Conservation (phyloP, 2,113 vertebrate genomes). For the Ibidorhyncha struthersii region DNA sequence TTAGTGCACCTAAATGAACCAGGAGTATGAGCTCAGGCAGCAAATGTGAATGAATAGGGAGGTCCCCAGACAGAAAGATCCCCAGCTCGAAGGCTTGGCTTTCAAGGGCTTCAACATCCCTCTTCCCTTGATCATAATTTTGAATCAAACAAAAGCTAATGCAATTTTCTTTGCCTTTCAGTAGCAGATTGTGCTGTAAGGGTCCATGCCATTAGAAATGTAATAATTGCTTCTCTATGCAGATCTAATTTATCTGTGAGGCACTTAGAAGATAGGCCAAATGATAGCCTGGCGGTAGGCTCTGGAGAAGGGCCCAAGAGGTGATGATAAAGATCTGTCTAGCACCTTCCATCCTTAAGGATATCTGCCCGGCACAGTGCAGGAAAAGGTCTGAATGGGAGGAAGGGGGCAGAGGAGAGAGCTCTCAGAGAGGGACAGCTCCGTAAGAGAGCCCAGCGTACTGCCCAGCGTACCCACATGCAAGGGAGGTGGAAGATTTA, state of each 20-base stretch:
- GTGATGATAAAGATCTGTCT: slow-evolving; percentile 55
- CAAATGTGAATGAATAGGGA: not conserved
- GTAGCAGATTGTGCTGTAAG: slow-evolving; percentile 37
- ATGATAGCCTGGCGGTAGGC: not conserved
- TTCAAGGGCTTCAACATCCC: slow-evolving; percentile 2
- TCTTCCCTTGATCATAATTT: slow-evolving; percentile 26
- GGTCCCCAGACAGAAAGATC: not conserved
- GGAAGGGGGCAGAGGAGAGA: not conserved
- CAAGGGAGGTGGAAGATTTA: not conserved
- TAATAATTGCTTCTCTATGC: slow-evolving; percentile 64
- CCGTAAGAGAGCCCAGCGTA: not conserved
- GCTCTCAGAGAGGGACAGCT: not conserved
- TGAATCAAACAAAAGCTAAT: slow-evolving; percentile 64
- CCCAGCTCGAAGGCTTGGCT: not conserved
- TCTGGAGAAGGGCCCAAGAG: slow-evolving; percentile 28
- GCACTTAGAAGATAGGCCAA: slow-evolving; percentile 57
- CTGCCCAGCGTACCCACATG: not conserved
- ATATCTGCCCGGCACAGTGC: not conserved
- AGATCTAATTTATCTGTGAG: slow-evolving; percentile 52
- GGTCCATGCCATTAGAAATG: slow-evolving; percentile 56
- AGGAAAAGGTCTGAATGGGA: not conserved
- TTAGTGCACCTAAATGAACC: not conserved
- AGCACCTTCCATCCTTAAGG: slow-evolving; percentile 17
- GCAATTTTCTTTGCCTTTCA: slow-evolving; percentile 60
- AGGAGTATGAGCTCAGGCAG: not conserved